These are phyloP conservation scores for Myopa testacea DNA, from an alignment of 2,888 invertebrate species.

Conservation along the genomic window DNA sequence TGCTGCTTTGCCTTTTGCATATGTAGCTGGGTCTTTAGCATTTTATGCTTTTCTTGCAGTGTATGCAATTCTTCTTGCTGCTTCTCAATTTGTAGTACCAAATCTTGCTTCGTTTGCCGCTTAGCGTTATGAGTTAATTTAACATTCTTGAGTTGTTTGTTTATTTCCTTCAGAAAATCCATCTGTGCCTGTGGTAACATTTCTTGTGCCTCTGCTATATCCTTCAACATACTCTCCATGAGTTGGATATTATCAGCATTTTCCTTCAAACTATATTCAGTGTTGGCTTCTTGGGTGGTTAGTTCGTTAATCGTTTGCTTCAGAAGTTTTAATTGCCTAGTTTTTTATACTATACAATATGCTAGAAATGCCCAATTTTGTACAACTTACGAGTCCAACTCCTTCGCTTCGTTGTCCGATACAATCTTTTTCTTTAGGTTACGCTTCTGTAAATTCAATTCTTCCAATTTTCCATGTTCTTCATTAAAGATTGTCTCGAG, in stretches of 20 bases:
- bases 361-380: not conserved
- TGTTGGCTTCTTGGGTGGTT: slow-evolving; percentile 31
- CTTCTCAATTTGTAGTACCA: slow-evolving; percentile 38
- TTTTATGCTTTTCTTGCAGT: slow-evolving; percentile 38
- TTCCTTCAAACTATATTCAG: slow-evolving; percentile 45
- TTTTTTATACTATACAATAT: not conserved
- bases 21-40: slow-evolving; percentile 33
- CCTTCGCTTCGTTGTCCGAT: slow-evolving; percentile 53
- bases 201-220: slow-evolving; percentile 48
- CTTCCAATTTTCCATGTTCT: slow-evolving; percentile 44
- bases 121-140: slow-evolving; percentile 14
- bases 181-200: slow-evolving; percentile 48
- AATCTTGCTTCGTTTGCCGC: slow-evolving; percentile 14
- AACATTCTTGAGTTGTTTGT: slow-evolving; percentile 33
- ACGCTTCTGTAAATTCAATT: slow-evolving; percentile 47
- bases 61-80: slow-evolving; percentile 21
- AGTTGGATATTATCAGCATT: slow-evolving; percentile 47
- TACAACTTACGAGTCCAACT: slow-evolving; percentile 38
- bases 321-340: slow-evolving; percentile 36
- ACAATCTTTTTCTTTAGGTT: slow-evolving; percentile 53
- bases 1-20: slow-evolving; percentile 33
- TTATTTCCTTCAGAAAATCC: slow-evolving; percentile 45
- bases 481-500: slow-evolving; percentile 45
- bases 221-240: slow-evolving; percentile 42
- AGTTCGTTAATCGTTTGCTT: slow-evolving; percentile 48